Percentiles rank a stretch among this genome's conserved stretches.
phyloP scores from a whole-genome alignment of 2,888 invertebrate genomes.

The Watsonalla cultraria region DNA sequence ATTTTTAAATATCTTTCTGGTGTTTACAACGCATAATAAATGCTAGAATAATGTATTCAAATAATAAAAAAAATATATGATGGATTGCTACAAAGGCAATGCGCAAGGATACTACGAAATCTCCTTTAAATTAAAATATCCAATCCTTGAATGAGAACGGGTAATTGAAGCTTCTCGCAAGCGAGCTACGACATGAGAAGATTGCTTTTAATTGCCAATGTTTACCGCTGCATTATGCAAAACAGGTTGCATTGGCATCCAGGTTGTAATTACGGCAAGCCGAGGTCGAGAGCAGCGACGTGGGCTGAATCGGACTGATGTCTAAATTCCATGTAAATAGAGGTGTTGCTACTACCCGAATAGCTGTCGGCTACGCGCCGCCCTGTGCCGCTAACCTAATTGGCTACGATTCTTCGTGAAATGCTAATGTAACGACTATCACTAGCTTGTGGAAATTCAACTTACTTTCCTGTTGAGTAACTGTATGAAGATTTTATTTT shows the following conservation, averaged over 20 bases:
- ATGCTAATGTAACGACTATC: slow-evolving; percentile 65
- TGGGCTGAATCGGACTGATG: slow-evolving; percentile 9
- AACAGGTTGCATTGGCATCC: slow-evolving; percentile 15
- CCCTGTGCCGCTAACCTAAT: slow-evolving; percentile 67
- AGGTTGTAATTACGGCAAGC: slow-evolving; percentile 6
- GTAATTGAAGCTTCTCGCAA: too few species aligned
- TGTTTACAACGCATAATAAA: too few species aligned
- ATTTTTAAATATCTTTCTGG: too few species aligned
- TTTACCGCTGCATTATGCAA: slow-evolving; percentile 12
- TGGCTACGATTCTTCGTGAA: slow-evolving; percentile 57
- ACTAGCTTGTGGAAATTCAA: slow-evolving; percentile 19
- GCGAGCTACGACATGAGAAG: not conserved
- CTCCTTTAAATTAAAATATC: too few species aligned
- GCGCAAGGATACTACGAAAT: too few species aligned
- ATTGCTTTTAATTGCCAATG: slow-evolving; percentile 5
- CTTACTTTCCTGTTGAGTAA: not conserved
- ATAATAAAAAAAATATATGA: too few species aligned
- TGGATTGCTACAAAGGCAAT: too few species aligned
- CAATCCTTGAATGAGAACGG: too few species aligned
- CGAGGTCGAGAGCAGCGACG: not conserved
- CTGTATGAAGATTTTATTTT: too few species aligned
- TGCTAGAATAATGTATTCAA: too few species aligned
- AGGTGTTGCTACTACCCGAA: slow-evolving; percentile 23
- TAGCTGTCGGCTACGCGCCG: slow-evolving; percentile 41
- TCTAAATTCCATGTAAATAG: slow-evolving; percentile 29